Evolutionary conservation across 1,140 invertebrate genomes (phyloP).

Genomic region (Conus ventricosus): DNA sequence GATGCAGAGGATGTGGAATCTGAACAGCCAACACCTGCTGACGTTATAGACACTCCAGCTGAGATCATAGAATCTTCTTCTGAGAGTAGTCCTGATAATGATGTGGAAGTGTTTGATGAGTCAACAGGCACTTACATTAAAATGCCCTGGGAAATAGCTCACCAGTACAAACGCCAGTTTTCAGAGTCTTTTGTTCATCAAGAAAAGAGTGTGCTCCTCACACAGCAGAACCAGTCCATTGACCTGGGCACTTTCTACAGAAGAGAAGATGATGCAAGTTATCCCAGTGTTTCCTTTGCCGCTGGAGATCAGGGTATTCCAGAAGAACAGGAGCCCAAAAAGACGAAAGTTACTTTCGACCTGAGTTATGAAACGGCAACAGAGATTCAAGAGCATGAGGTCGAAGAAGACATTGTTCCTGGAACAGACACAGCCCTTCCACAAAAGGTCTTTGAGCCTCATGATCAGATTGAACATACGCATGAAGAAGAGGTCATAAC

Average conservation of each 20-base stretch:
- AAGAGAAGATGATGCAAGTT: conserved; percentile 43
- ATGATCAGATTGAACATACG: conserved; percentile 65
- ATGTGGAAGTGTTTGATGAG: conserved; percentile 63
- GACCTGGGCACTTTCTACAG: conserved; percentile 68
- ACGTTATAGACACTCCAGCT: background rate
- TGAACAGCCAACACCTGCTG: background rate
- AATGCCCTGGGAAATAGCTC: conserved; percentile 68
- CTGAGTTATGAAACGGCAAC: conserved; percentile 32
- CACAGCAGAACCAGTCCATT: conserved; percentile 56
- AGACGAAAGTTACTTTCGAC: conserved; percentile 53
- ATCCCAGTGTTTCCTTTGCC: conserved; percentile 27
- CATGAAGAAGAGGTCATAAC: conserved; percentile 66
- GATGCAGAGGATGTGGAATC: background rate
- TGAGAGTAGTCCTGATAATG: conserved; percentile 56
- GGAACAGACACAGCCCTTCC: background rate
- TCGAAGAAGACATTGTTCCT: conserved; percentile 37
- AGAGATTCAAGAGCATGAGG: conserved; percentile 21
- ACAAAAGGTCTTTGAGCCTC: conserved; percentile 55
- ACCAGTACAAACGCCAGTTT: conserved; percentile 68
- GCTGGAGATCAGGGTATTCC: background rate
- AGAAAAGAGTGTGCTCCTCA: conserved; percentile 51
- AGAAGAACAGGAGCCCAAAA: conserved; percentile 20
- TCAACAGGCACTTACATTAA: conserved; percentile 49
- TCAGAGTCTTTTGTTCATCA: conserved; percentile 65
- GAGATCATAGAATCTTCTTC: conserved; percentile 45